Evolutionary conservation across 1,140 invertebrate species (phyloP).

Genomic region (Saxidomus purpurata): DNA sequence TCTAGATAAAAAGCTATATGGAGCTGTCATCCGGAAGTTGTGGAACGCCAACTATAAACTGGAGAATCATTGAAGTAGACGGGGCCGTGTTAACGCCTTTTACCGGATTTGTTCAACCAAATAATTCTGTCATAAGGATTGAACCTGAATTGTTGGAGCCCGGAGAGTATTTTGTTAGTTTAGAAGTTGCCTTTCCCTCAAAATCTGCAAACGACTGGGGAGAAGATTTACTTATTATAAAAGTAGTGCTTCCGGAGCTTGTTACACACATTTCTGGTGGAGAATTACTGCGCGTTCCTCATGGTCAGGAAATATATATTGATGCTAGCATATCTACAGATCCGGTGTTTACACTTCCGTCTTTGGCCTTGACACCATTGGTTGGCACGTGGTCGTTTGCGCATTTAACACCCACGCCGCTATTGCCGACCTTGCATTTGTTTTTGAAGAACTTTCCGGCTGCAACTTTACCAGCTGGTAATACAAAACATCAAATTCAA

Average conservation of each 20-base stretch:
- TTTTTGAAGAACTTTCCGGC: background rate
- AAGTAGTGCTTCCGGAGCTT: conserved; percentile 50
- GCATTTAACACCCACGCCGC: background rate
- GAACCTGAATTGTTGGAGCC: conserved; percentile 9
- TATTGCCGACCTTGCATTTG: background rate
- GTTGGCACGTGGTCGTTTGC: background rate
- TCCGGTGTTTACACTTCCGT: background rate
- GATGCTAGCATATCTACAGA: conserved; percentile 31
- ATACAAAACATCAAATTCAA: background rate
- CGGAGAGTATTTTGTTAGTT: conserved; percentile 31
- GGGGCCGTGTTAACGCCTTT: background rate
- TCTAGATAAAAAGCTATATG: conserved; percentile 50
- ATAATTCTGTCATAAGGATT: background rate
- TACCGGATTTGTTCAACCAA: conserved; percentile 1
- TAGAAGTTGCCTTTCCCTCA: conserved; percentile 15
- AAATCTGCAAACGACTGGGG: background rate
- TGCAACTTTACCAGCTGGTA: background rate
- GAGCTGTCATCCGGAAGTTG: background rate
- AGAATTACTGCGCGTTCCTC: conserved; percentile 14
- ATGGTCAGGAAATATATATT: background rate
- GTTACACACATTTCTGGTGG: conserved; percentile 43
- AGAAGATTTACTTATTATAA: conserved; percentile 13
- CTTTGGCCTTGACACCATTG: background rate
- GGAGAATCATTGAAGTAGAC: conserved; percentile 24
- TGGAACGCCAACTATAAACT: background rate